A percentile compares a stretch with the other conserved stretches of the same genome.
phyloP scores from a whole-genome alignment of 2,797 vertebrate species.

The Australoheros facetus region DNA sequence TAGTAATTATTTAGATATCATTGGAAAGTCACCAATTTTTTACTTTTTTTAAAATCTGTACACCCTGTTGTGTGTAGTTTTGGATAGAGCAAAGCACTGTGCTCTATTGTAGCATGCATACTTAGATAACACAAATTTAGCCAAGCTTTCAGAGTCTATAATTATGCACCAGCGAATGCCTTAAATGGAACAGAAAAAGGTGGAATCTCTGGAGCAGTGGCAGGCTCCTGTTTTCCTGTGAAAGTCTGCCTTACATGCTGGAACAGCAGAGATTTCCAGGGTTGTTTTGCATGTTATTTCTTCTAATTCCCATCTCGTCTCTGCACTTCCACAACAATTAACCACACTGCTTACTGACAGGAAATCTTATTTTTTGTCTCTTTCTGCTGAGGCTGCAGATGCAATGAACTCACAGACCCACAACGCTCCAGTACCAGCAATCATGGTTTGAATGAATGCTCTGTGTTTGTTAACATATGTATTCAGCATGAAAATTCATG shows the following conservation, averaged over 20 bases:
- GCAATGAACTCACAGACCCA: neutral
- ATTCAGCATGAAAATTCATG: too few species aligned
- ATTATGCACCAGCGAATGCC: neutral
- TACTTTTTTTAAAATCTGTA: too few species aligned
- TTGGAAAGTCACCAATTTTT: too few species aligned
- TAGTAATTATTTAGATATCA: too few species aligned
- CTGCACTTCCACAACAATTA: neutral
- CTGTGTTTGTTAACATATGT: too few species aligned
- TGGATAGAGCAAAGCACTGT: neutral
- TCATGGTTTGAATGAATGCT: too few species aligned
- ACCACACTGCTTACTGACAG: neutral
- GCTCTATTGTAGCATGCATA: neutral
- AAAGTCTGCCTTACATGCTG: neutral
- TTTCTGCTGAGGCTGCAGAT: neutral
- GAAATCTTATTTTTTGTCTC: neutral
- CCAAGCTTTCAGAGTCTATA: too few species aligned
- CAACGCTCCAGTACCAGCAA: too few species aligned
- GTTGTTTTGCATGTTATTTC: too few species aligned
- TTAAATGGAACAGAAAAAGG: neutral
- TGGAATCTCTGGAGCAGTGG: fast-evolving
- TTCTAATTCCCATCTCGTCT: neutral
- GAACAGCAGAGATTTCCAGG: neutral
- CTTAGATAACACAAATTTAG: too few species aligned
- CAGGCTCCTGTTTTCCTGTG: neutral
- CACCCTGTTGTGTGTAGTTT: too few species aligned